These are phyloP conservation scores for Geococcyx californianus DNA, from an alignment of 2,113 vertebrate genomes.

Conservation along the genomic window DNA sequence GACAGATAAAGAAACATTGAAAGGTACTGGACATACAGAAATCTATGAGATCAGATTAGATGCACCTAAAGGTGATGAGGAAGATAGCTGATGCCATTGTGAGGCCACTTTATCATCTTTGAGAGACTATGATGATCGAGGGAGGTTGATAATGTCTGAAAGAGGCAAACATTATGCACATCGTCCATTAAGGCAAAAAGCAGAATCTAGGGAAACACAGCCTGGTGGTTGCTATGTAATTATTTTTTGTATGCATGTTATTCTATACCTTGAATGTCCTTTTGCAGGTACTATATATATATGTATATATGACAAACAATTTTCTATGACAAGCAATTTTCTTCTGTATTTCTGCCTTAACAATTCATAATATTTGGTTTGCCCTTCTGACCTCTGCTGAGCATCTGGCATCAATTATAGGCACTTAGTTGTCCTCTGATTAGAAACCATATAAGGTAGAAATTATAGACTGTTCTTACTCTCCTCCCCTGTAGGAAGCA, in stretches of 20 bases:
- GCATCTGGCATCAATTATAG: background rate
- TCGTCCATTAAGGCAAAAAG: background rate
- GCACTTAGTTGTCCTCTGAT: background rate
- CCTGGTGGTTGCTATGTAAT: background rate
- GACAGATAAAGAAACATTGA: background rate
- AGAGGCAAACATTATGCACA: background rate
- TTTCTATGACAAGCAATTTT: background rate
- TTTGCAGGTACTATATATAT: background rate
- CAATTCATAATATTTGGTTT: background rate
- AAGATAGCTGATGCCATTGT: background rate
- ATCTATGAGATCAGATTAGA: background rate
- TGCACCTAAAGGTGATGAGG: background rate
- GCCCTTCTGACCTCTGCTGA: background rate
- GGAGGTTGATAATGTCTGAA: background rate
- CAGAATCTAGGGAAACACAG: background rate
- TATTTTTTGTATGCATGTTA: background rate
- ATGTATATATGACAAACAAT: accelerated
- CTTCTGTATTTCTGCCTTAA: background rate
- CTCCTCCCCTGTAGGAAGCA: background rate
- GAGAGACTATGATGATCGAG: background rate
- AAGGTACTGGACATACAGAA: background rate
- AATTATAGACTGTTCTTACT: background rate
- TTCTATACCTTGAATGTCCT: background rate
- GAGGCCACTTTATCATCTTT: background rate
- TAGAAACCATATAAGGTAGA: background rate